These are phyloP conservation scores for Cephalopachus bancanus DNA, from an alignment of 2,797 vertebrate genomes.

Conservation along the genomic window DNA sequence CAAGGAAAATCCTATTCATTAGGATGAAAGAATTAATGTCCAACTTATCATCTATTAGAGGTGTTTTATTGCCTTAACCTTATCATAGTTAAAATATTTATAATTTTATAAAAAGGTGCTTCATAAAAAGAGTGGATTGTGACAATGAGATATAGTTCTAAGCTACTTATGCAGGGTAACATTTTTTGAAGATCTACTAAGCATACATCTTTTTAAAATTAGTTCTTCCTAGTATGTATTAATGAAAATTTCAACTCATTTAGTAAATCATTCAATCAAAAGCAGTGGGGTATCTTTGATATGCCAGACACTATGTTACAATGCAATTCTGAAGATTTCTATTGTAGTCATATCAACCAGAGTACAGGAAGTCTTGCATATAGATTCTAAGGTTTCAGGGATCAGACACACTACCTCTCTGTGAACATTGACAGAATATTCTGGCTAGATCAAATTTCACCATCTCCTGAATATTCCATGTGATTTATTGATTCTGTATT, in stretches of 20 bases:
- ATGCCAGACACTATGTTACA: rapidly evolving
- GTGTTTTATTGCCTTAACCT: not conserved
- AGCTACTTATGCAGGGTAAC: not conserved
- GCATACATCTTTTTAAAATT: not conserved
- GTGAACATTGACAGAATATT: not conserved
- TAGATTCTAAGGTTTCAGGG: not conserved
- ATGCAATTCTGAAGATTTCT: not conserved
- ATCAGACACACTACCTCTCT: not conserved
- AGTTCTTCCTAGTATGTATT: not conserved
- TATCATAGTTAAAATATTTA: conserved; percentile 21
- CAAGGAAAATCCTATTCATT: not conserved
- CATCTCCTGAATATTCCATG: not conserved
- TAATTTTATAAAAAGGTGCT: not conserved
- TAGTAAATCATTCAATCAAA: conserved; percentile 19
- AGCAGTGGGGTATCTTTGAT: not conserved
- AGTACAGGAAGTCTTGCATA: not conserved
- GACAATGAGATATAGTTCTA: not conserved
- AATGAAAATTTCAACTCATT: not conserved
- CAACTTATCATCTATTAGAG: not conserved
- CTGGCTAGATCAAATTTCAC: not conserved
- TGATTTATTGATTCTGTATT: not conserved
- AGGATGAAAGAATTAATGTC: not conserved
- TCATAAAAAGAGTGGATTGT: not conserved
- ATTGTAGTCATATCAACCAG: not conserved
- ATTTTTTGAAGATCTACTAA: not conserved